Evolutionary conservation across 2,888 invertebrate species (phyloP), one percentile per base, ranked within the genome.

Genomic region (Amiota minor): DNA sequence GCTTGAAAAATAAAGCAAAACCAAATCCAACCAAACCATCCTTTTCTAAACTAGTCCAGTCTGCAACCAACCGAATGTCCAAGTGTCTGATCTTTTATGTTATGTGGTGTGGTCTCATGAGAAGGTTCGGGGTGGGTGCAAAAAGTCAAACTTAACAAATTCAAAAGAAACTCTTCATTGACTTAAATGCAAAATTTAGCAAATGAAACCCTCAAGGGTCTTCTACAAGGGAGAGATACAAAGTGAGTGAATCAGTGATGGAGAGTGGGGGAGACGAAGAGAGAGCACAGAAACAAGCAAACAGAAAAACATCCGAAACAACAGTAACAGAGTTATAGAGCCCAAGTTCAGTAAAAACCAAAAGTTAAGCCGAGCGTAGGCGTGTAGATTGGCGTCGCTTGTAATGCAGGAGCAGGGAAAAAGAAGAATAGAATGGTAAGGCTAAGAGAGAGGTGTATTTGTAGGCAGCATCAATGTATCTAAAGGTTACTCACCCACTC

Each of bases 141-240:
- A 71, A 71, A 64, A 45, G 59, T 53, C 70, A 72, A 72, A 75
- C 72, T 74, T 16, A 74, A 75, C 75, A 77, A 79, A 72, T 75
- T 73, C 73, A 73, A 75, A 75, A 72, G 75, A 76, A 76, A 78
- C 74, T 77, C 78, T 80, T 81, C 75, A 77, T 76, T 77, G 78
- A 79, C 79, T 75, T 72, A 75, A 74, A 71, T 74, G 72, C 70
- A 77, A 70, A 72, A 69, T 69, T 69, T 55, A 73, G 71, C 61
- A 70, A 70, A 62, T 55, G 70, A 72, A 70, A 45, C 47, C 71
- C 75, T 80, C 81, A 71, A 75, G 75, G 72, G 72, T 73, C 50
- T 14, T 35, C 35, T 35, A 35, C 6, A 35, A 35, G 35, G 35
- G 35, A 35, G 35, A 35, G 35, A 35, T 35, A 35, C 6, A 35